Base-by-base conservation (phyloP, 2,797 vertebrate species). In the Avahi laniger region DNA sequence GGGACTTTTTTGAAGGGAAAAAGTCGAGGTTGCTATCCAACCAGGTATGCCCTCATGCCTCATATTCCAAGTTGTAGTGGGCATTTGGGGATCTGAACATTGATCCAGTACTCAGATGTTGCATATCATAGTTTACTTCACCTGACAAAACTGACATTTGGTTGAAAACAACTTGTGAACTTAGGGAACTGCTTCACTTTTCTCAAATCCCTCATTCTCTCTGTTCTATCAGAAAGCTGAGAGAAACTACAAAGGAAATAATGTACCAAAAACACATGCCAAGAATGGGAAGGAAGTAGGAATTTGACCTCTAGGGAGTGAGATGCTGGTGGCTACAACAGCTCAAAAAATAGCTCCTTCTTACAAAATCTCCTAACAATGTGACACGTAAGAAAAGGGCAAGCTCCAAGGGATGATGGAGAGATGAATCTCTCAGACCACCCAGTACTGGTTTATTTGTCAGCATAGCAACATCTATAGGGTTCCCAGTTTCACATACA, bases 71-170 rank as follows among this genome's bases (percentile, higher is more conserved):
- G 30, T 70, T 94, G 50, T 65, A 97, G 61, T 92, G 80, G 7
- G n/a, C 28, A 82, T 69, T 96, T 80, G 73, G 79, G 43, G 89
- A 93, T 54, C 94, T 92, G 65, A 94, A 83, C 20, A 61, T 81
- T 95, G 48, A 95, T 50, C 70, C 52, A 73, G 54, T 90, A 85
- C 70, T 96, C 76, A 92, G 48, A 97, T 41, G 0, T 73, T 95
- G 90, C 94, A 93, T 93, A 95, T 97, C 79, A 94, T 97, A 97
- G 75, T 87, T 69, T 98, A 98, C 93, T 97, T 76, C 92, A 95
- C 81, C 81, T 95, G 72, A 76, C 93, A 97, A 96, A 98, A 98
- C 91, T 97, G 97, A 98, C 97, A 97, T 96, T 97, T 98, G 78
- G 52, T 65, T 81, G 94, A 78, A 96, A 98, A 97, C 72, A 87